These are phyloP conservation scores for Lepus oiostolus DNA, from an alignment of 2,797 vertebrate species.

Conservation along the genomic window DNA sequence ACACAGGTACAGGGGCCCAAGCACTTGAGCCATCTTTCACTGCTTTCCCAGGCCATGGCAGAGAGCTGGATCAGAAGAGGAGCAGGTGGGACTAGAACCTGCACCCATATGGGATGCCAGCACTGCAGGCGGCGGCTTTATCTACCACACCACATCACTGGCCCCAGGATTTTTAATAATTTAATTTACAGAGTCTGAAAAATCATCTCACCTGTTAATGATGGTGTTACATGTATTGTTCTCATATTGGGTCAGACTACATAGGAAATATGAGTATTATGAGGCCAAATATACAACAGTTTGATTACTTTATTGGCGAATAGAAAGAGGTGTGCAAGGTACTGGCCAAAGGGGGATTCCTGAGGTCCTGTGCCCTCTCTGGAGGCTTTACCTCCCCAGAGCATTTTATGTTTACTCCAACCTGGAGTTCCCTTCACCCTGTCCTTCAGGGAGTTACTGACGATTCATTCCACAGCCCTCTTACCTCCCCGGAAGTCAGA, in stretches of 20 bases:
- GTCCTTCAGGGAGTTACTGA: neutral
- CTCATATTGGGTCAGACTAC: neutral
- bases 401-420: rapidly evolving
- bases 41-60: no score
- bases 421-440: neutral
- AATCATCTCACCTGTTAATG: neutral
- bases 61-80: no score
- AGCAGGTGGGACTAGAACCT: no score
- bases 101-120: no score
- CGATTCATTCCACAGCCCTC: neutral
- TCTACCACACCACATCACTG: no score
- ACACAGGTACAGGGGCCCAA: no score
- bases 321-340: neutral
- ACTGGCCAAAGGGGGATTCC: rapidly evolving
- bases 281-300: neutral
- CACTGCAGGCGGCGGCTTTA: no score
- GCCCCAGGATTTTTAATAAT: constrained; percentile 18
- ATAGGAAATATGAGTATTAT: neutral
- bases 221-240: neutral
- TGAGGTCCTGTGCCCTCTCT: rapidly evolving
- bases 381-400: neutral
- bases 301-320: neutral
- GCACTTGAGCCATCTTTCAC: no score
- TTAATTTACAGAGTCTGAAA: constrained; percentile 44
- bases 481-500: neutral